Evolutionary conservation across 2,113 vertebrate genomes (phyloP), one percentile per base, ranked within the genome.

Genomic region (Todiramphus saurophagus): DNA sequence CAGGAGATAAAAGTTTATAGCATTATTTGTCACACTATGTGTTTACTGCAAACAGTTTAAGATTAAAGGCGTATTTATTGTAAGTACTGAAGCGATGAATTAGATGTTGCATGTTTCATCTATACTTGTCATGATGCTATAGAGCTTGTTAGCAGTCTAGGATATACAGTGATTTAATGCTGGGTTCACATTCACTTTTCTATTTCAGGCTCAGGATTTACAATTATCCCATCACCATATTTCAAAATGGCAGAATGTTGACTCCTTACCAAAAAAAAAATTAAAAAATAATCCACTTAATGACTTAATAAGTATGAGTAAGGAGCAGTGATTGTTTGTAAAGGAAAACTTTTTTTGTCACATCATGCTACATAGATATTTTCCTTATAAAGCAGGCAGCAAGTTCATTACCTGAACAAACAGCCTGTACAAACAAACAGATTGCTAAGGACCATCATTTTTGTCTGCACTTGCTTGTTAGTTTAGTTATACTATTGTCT

Each of bases 31-130:
- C 93, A 90, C 19, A 64, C 70, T 88, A 70, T 82, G 9, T 53
- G 43, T 89, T 97, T 72, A 76, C 31, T 79, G 41, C 39, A 67
- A 91, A 86, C 53, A 87, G 60, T 60, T 92, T 80, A 94, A 94
- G 91, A 93, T 96, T 96, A 93, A 93, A 96, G 69, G 55, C 35
- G 48, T 96, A 82, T 95, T 97, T 96, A 93, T 94, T 88, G 62
- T 91, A 92, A 94, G 90, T 78, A 82, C 89, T 62, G 90, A 62
- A 90, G 60, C 11, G 0, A 94, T 90, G 82, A 96, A 96, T 97
- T 94, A 74, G 78, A 70, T 64, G 20, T 87, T 95, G 35, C 43
- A 53, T 84, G 23, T 96, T 96, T 96, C 87, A 94, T 96, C 92
- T 91, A 11, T 92, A 87, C 75, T 93, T 94, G 94, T 95, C 94